Base-by-base conservation (phyloP, 1,140 invertebrate genomes). In the Nasonia vitripennis region DNA sequence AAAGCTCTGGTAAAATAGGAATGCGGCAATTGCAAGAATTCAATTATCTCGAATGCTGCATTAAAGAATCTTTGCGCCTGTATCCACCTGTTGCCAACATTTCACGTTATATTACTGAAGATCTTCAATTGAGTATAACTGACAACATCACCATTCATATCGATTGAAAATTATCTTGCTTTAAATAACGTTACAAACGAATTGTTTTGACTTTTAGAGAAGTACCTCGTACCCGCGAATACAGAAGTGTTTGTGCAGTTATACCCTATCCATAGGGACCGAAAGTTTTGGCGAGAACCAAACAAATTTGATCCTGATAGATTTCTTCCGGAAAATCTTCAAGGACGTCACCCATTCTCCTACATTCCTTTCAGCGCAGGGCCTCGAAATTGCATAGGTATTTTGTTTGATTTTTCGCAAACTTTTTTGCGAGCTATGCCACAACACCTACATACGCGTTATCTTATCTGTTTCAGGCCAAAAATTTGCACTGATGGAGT, bases 401-500 rank as follows among this genome's bases (percentile, higher is more conserved):
- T 37, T 4, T 37, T 3, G n/a, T 31, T 31, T n/a, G 2, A 0
- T 17, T 67, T 67, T 6, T 20, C 17, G 20, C 11, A 67, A 20
- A 67, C n/a, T 45, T 9, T 45, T 45, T 9, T 9, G 41, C 41
- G 9, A 45, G 6, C 41, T 9, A 45, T 45, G 34, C 2, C 0
- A 37, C 34, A 37, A 11, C 9, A 45, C 0, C 6, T 45, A 45
- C 9, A 45, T 45, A 7, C 9, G 0, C 7, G 41, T 2, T 45
- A 7, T 45, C 41, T 9, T 9, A 45, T 45, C 6, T 45, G 78
- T 89, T 91, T 67, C 91, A 94, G 96, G 96, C 84, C 96, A 97
- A 92, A 96, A 95, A 89, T 98, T 97, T 92, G 97, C 97, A 2
- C 92, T 96, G 91, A 90, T 97, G 89, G 97, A 98, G 92, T 93